Conservation (phyloP, 2,113 vertebrate species). For the Cheilinus undulatus region DNA sequence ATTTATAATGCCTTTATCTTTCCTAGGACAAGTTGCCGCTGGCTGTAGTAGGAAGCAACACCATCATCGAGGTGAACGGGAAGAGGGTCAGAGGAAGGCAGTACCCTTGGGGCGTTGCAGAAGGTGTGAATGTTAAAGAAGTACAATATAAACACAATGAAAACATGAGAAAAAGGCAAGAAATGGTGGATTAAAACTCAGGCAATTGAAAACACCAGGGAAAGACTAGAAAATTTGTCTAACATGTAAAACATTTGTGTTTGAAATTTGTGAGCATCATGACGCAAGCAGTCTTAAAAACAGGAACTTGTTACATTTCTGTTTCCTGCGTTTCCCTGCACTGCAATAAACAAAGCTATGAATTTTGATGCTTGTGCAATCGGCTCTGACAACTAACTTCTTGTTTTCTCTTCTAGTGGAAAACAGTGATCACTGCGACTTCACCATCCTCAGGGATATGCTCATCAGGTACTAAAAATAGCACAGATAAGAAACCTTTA, state of each 20-base stretch:
- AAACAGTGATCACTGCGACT: constrained; percentile 98
- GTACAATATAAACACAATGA: not conserved
- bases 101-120: constrained; percentile 98
- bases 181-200: not conserved
- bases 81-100: constrained; percentile 96
- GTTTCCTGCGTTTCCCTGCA: not conserved
- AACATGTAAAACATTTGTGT: not conserved
- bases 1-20: not conserved
- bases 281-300: not conserved
- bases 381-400: not conserved
- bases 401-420: constrained; percentile 85
- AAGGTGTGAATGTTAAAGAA: constrained; percentile 87
- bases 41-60: constrained; percentile 98
- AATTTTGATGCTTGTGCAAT: not conserved
- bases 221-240: not conserved
- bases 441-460: constrained; percentile 99
- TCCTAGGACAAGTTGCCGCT: constrained; percentile 95
- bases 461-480: constrained; percentile 91
- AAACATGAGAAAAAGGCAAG: not conserved
- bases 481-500: too few species aligned
- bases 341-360: not conserved
- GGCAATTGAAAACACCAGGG: not conserved
- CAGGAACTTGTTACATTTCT: not conserved
- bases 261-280: not conserved
- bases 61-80: constrained; percentile 96